A percentile compares a stretch with the other conserved stretches of the same genome.
phyloP scores from a whole-genome alignment of 1,140 invertebrate species.

The Pollicipes pollicipes region DNA sequence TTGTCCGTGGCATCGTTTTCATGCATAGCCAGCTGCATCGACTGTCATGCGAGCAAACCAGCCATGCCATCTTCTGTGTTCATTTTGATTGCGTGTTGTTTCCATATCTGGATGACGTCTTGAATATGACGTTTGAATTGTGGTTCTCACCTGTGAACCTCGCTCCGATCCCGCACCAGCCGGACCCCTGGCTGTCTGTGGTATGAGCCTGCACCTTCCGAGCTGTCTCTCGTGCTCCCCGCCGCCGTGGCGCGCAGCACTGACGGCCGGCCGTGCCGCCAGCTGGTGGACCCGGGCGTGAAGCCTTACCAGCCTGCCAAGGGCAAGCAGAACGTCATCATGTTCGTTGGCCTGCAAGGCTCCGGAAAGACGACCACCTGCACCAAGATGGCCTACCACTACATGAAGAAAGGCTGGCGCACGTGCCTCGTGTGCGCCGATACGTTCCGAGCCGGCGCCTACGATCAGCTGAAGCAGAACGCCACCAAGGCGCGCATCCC shows the following conservation, averaged over 20 bases:
- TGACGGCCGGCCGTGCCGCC: slow-evolving; percentile 14
- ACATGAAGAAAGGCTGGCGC: slow-evolving; percentile 98
- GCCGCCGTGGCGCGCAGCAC: slow-evolving; percentile 4
- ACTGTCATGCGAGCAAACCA: too few relatives aligned
- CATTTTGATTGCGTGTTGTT: too few relatives aligned
- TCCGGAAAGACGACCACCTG: slow-evolving; percentile 99
- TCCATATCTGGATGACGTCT: too few relatives aligned
- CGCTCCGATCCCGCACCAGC: too few relatives aligned
- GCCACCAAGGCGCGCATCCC: slow-evolving; percentile 98
- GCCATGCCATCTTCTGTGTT: too few relatives aligned
- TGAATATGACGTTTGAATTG: too few relatives aligned
- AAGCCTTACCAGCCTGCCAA: slow-evolving; percentile 93
- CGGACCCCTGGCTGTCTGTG: too few relatives aligned
- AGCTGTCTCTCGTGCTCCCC: too few relatives aligned
- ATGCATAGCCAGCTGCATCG: too few relatives aligned
- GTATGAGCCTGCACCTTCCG: too few relatives aligned
- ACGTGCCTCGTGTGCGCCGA: slow-evolving; percentile 97
- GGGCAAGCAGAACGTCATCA: slow-evolving; percentile 88
- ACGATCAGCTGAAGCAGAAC: slow-evolving; percentile 99
- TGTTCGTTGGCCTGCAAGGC: slow-evolving; percentile 98
- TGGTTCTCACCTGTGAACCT: too few relatives aligned
- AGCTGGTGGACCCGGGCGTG: slow-evolving; percentile 95
- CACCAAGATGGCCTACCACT: slow-evolving; percentile 98
- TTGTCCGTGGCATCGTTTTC: too few relatives aligned
- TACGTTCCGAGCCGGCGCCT: slow-evolving; percentile 98